A percentile compares a stretch with the other conserved stretches of the same genome.
These are phyloP conservation scores for Bombus superbus DNA, from an alignment of 1,140 invertebrate species.

Conservation along the genomic window DNA sequence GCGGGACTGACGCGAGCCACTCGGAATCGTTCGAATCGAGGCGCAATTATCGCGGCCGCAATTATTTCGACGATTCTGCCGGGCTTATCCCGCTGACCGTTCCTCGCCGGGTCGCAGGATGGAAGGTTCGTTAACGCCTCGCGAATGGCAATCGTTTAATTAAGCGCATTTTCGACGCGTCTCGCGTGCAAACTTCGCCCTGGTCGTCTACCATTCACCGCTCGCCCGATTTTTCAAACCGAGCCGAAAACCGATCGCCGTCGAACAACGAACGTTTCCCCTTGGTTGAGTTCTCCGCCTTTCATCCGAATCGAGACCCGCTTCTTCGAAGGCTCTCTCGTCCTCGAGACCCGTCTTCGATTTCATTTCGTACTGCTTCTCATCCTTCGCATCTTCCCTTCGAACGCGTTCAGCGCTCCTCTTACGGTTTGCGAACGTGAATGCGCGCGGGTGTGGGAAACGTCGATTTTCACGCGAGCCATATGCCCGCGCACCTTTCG, in stretches of 20 bases:
- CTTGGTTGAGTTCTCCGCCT: not conserved
- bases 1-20: too few species aligned
- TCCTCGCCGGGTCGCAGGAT: slow-evolving; percentile 11
- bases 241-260: not conserved
- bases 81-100: slow-evolving; percentile 37
- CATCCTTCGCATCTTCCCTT: not conserved
- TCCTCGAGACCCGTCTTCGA: slow-evolving; percentile 46
- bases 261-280: slow-evolving; percentile 14
- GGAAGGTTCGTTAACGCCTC: slow-evolving; percentile 68
- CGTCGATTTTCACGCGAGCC: slow-evolving; percentile 35
- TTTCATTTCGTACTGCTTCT: slow-evolving; percentile 32
- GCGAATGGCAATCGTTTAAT: slow-evolving; percentile 76
- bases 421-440: not conserved
- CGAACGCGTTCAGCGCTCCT: not conserved
- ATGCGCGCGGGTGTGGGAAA: not conserved
- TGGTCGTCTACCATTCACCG: not conserved
- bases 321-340: not conserved
- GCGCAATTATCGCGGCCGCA: slow-evolving; percentile 69
- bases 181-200: slow-evolving; percentile 22
- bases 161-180: slow-evolving; percentile 76
- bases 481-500: slow-evolving; percentile 39
- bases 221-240: slow-evolving; percentile 28
- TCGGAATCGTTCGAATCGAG: slow-evolving; percentile 55
- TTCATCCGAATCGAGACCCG: not conserved
- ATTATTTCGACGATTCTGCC: slow-evolving; percentile 65